Evolutionary conservation across 2,113 vertebrate genomes (phyloP).

Genomic region (Tretioscincus oriximinensis): DNA sequence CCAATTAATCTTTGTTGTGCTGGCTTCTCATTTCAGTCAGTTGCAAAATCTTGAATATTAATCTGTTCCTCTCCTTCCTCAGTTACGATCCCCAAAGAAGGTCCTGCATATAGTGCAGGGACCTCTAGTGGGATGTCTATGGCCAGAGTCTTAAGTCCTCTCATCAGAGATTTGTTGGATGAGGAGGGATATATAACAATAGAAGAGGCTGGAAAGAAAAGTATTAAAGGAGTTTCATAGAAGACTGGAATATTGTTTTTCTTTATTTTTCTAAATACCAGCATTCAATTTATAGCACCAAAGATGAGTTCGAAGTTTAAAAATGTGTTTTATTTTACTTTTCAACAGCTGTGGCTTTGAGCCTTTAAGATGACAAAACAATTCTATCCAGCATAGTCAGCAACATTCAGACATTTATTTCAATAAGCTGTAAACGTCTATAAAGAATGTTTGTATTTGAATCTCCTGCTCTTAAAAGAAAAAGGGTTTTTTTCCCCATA

Average conservation of each 20-base stretch:
- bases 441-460: slow-evolving; percentile 33
- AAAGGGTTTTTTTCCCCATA: neutral
- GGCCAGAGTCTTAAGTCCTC: too few relatives aligned
- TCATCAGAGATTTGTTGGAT: too few relatives aligned
- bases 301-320: neutral
- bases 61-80: too few relatives aligned
- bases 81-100: too few relatives aligned
- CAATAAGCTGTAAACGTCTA: slow-evolving; percentile 40
- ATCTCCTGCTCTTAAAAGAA: slow-evolving; percentile 30
- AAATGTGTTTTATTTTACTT: slow-evolving; percentile 17
- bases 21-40: too few relatives aligned
- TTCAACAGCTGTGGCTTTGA: slow-evolving; percentile 12
- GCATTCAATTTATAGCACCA: neutral
- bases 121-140: too few relatives aligned
- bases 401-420: slow-evolving; percentile 28
- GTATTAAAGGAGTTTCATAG: neutral
- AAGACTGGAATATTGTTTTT: fast-evolving
- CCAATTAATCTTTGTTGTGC: too few relatives aligned
- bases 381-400: neutral
- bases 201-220: neutral
- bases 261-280: neutral
- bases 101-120: too few relatives aligned
- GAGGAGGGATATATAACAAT: too few relatives aligned
- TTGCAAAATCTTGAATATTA: too few relatives aligned
- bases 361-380: neutral